Evolutionary conservation across 2,113 vertebrate genomes (phyloP).

Genomic region (Corythaeola cristata): DNA sequence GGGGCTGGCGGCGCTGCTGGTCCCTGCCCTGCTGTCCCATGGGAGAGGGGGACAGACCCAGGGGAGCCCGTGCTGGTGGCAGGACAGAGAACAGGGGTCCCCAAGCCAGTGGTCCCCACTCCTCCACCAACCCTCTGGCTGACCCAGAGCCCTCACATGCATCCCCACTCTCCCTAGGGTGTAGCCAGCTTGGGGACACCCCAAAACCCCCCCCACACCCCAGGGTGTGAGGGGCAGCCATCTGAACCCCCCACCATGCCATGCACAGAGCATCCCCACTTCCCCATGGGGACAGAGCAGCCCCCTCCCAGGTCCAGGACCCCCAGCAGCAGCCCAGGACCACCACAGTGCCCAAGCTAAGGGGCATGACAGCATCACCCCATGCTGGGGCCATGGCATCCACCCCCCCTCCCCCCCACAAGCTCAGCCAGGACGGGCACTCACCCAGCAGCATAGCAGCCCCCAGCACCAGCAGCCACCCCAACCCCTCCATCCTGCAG

Average conservation of each 20-base stretch:
- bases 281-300: not conserved
- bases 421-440: not conserved
- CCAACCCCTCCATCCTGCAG: not conserved
- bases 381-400: accelerated
- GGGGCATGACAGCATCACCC: not conserved
- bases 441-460: not conserved
- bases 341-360: not conserved
- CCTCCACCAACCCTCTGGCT: not conserved
- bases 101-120: accelerated
- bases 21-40: not conserved
- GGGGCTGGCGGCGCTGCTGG: not conserved
- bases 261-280: accelerated
- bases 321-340: not conserved
- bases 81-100: not conserved
- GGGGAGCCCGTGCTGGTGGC: not conserved
- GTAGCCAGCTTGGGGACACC: not conserved
- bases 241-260: not conserved
- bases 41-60: not conserved
- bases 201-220: accelerated
- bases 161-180: not conserved
- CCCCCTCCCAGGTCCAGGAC: not conserved
- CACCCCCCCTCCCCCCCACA: accelerated
- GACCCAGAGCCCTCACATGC: accelerated
- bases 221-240: accelerated
- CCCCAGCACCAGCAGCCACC: not conserved